A percentile compares a stretch with the other conserved stretches of the same genome.
Conservation (phyloP, 2,113 vertebrate species). For the Brienomyrus longianalis region DNA sequence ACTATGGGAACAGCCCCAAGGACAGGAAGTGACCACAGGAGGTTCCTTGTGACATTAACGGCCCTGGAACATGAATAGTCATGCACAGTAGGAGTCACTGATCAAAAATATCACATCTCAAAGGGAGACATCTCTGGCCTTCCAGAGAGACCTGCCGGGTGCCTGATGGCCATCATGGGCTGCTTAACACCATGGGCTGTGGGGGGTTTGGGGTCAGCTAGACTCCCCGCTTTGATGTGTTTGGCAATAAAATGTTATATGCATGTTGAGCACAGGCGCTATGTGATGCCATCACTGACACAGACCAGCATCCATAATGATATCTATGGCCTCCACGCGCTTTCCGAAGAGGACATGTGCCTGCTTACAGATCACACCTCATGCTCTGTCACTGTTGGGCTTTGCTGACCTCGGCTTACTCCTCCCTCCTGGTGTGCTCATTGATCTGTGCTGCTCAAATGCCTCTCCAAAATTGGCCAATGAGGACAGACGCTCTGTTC, state of each 20-base stretch:
- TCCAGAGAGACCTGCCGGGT: background rate
- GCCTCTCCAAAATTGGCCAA: background rate
- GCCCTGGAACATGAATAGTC: background rate
- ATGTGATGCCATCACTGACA: background rate
- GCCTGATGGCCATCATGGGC: background rate
- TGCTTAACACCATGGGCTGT: background rate
- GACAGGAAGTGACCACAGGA: background rate
- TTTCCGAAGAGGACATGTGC: background rate
- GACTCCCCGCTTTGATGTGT: background rate
- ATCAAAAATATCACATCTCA: background rate
- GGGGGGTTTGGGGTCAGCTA: background rate
- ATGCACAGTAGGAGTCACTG: background rate
- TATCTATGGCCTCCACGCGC: background rate
- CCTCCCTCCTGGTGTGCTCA: background rate
- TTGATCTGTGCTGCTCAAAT: background rate
- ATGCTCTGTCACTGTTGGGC: background rate
- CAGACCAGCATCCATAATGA: background rate
- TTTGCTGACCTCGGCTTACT: background rate
- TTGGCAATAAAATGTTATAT: background rate
- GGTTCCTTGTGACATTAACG: background rate
- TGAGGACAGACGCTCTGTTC: background rate
- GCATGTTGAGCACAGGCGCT: background rate
- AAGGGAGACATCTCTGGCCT: background rate
- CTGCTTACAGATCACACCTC: background rate
- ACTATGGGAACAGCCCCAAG: background rate